phyloP scores from a whole-genome alignment of 2,888 invertebrate genomes.

The Agrotis ipsilon region DNA sequence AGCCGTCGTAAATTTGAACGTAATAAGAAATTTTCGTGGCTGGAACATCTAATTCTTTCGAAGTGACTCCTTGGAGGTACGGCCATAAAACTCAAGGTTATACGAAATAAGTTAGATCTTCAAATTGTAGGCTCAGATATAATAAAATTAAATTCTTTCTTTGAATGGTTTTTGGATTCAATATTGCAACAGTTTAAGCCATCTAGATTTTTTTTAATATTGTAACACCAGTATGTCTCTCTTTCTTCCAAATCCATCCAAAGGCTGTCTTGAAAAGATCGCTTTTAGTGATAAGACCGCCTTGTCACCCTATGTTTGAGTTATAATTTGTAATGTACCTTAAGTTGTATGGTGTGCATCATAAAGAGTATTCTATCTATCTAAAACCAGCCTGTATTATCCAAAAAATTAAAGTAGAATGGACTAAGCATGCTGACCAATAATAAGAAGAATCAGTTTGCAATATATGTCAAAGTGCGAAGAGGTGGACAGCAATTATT shows the following conservation, averaged over 20 bases:
- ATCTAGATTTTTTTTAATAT: conserved; percentile 24
- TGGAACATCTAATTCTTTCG: conserved; percentile 44
- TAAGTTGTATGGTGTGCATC: no score
- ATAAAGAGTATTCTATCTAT: no score
- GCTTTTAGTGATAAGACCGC: no score
- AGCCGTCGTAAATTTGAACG: conserved; percentile 29
- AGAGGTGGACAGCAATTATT: neutral
- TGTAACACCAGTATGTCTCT: no score
- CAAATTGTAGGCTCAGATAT: conserved; percentile 57
- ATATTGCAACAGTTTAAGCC: conserved; percentile 21
- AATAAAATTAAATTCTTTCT: conserved; percentile 58
- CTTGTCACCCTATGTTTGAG: no score
- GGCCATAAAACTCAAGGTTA: conserved; percentile 55
- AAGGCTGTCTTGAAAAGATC: no score
- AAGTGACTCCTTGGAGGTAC: conserved; percentile 53
- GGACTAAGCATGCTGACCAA: neutral
- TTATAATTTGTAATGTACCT: no score
- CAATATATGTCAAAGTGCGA: neutral
- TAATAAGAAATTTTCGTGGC: conserved; percentile 36
- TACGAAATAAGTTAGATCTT: conserved; percentile 43
- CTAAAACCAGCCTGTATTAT: neutral
- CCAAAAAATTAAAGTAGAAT: neutral
- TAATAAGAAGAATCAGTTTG: neutral
- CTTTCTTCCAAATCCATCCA: no score
- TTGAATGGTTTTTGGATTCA: conserved; percentile 55